phyloP scores from a whole-genome alignment of 2,888 invertebrate genomes.

The Cremastinae sp. region DNA sequence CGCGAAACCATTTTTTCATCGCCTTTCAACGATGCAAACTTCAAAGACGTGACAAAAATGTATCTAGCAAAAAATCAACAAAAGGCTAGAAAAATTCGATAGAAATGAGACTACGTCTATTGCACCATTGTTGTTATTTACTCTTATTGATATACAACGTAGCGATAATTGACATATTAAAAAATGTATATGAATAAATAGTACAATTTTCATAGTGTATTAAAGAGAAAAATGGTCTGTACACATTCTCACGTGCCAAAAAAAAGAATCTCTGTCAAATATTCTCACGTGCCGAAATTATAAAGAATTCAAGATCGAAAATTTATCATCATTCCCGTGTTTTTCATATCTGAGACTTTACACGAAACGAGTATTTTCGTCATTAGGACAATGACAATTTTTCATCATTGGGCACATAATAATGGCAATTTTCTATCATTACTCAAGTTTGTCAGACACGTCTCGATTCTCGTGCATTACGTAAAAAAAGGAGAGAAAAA shows the following conservation, averaged over 20 bases:
- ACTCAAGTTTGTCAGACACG: slow-evolving; percentile 42
- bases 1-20: too few species aligned
- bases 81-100: not conserved
- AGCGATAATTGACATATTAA: slow-evolving; percentile 11
- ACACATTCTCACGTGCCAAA: slow-evolving; percentile 78
- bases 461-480: slow-evolving; percentile 30
- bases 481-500: slow-evolving; percentile 1
- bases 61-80: not conserved
- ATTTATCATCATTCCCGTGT: slow-evolving; percentile 42
- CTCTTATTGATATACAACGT: slow-evolving; percentile 45
- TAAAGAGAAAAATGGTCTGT: slow-evolving; percentile 79
- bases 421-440: slow-evolving; percentile 38
- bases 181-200: slow-evolving; percentile 9
- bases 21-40: too few species aligned
- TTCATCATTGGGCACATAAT: not conserved
- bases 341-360: slow-evolving; percentile 63
- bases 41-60: too few species aligned
- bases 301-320: slow-evolving; percentile 6
- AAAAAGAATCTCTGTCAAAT: too few species aligned
- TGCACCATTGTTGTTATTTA: slow-evolving; percentile 56
- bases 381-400: too few species aligned
- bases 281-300: too few species aligned
- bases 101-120: slow-evolving; percentile 14
- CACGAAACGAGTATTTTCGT: slow-evolving; percentile 14
- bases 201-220: slow-evolving; percentile 56